A percentile compares a stretch with the other conserved stretches of the same genome.
phyloP scores from a whole-genome alignment of 2,888 invertebrate genomes.

The Cheilosia impressa region DNA sequence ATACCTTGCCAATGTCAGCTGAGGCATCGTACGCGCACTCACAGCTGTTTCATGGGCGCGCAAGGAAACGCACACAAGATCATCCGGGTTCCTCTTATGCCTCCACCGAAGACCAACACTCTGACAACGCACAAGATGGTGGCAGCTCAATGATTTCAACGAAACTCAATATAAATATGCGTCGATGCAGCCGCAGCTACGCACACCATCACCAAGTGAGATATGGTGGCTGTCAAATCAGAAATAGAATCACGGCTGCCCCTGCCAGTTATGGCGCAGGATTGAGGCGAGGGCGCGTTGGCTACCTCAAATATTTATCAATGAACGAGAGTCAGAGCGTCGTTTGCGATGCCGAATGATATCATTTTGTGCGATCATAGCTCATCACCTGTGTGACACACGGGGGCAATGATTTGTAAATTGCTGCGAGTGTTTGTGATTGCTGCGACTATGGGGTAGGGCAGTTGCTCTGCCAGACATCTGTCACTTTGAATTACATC shows the following conservation, averaged over 20 bases:
- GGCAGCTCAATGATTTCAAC: constrained; percentile 38
- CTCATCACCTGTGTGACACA: constrained; percentile 50
- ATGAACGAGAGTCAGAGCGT: constrained; percentile 9
- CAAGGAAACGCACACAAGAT: constrained; percentile 20
- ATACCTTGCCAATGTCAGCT: constrained; percentile 66
- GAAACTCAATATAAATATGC: constrained; percentile 58
- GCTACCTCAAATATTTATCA: constrained; percentile 41
- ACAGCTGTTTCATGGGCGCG: constrained; percentile 56
- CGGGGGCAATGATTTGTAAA: constrained; percentile 57
- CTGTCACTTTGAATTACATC: constrained; percentile 28
- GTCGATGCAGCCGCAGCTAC: constrained; percentile 4
- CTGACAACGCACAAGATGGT: constrained; percentile 4
- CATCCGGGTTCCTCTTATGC: constrained; percentile 31
- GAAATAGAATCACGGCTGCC: constrained; percentile 56
- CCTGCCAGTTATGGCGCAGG: constrained; percentile 33
- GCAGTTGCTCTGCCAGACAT: constrained; percentile 38
- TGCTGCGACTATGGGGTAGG: constrained; percentile 35
- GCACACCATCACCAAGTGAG: background rate
- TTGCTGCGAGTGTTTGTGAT: constrained; percentile 17
- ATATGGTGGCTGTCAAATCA: constrained; percentile 27
- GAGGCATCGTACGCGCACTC: constrained; percentile 19
- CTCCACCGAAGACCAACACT: no score
- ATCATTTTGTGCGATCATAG: constrained; percentile 52
- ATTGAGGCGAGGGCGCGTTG: background rate
- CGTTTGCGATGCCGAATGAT: constrained; percentile 23